Conservation (phyloP, 2,888 invertebrate species). For the Drosophila ochracea region DNA sequence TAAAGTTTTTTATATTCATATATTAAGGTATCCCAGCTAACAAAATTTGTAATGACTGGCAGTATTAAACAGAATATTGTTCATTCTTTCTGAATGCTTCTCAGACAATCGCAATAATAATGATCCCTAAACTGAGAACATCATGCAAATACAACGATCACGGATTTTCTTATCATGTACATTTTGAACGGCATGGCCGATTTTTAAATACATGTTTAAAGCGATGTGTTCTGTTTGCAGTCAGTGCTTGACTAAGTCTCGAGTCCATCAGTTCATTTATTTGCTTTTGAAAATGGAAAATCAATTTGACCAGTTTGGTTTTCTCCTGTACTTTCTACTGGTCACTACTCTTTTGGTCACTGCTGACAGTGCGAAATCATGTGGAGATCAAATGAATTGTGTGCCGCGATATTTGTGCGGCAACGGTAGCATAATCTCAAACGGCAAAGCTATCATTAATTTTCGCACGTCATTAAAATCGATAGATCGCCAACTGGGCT, state of each 20-base stretch:
- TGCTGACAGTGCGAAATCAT: neutral
- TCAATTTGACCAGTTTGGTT: neutral
- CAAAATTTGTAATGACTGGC: neutral
- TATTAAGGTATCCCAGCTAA: neutral
- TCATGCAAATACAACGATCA: neutral
- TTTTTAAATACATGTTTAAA: neutral
- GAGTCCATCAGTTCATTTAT: neutral
- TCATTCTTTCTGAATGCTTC: neutral
- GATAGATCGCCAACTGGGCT: neutral
- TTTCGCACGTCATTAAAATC: neutral
- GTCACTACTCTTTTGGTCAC: neutral
- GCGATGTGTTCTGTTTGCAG: neutral
- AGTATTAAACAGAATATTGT: neutral
- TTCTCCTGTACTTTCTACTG: neutral
- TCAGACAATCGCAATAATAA: neutral
- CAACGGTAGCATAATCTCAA: neutral
- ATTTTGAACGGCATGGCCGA: neutral
- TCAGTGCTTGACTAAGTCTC: neutral
- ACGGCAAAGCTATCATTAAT: accelerated
- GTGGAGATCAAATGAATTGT: neutral
- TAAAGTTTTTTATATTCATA: neutral
- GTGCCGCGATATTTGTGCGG: accelerated
- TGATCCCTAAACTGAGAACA: neutral
- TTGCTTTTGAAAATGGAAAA: neutral
- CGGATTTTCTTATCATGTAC: neutral